Evolutionary conservation across 2,797 vertebrate species (phyloP).

Genomic region (Phataginus tetradactyla): DNA sequence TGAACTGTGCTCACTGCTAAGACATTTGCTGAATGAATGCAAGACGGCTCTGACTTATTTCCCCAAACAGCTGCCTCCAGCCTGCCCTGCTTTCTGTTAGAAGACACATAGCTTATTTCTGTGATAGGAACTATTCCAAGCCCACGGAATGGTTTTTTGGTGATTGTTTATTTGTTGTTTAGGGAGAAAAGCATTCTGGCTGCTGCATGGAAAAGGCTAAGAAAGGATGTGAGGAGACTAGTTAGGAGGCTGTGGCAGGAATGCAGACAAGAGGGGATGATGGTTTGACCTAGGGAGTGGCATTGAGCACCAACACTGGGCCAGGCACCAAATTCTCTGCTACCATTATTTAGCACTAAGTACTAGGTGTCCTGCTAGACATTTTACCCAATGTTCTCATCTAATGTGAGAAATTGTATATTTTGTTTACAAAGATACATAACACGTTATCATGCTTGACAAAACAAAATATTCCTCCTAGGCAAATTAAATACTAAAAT

Average conservation of each 20-base stretch:
- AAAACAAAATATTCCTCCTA: slow-evolving; percentile 1
- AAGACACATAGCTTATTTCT: not conserved
- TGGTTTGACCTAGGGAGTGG: not conserved
- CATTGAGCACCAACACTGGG: not conserved
- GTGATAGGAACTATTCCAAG: not conserved
- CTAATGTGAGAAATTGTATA: not conserved
- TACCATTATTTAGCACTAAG: not conserved
- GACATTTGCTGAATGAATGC: not conserved
- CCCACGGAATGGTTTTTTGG: not conserved
- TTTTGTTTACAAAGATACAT: not conserved
- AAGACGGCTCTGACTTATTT: not conserved
- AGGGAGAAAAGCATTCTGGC: not conserved
- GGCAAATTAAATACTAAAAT: not conserved
- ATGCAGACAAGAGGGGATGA: not conserved
- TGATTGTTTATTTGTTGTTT: not conserved
- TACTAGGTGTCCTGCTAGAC: not conserved
- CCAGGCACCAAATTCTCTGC: not conserved
- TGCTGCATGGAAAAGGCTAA: not conserved
- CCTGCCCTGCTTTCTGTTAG: not conserved
- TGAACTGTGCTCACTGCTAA: not conserved
- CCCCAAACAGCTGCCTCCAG: not conserved
- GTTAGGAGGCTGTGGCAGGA: not conserved
- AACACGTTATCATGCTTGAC: not conserved
- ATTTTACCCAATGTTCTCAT: not conserved
- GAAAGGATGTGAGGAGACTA: not conserved